These are phyloP conservation scores for Pteria penguin DNA, from an alignment of 2,888 invertebrate genomes.

Conservation along the genomic window DNA sequence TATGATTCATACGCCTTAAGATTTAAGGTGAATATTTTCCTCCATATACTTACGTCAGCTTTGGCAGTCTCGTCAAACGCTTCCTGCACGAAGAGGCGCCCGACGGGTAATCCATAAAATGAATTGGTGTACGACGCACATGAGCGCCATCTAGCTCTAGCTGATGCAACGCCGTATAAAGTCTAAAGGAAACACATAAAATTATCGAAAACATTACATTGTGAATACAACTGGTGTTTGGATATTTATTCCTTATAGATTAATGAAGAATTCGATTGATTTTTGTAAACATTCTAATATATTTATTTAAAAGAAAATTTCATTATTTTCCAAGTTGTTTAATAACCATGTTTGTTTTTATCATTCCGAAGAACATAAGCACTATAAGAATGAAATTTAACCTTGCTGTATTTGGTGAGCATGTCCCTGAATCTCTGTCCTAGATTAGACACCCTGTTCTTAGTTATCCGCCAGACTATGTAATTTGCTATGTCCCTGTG, in stretches of 20 bases:
- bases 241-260: too few relatives aligned
- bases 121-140: conserved; percentile 93
- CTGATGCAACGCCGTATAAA: conserved; percentile 75
- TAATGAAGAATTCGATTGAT: too few relatives aligned
- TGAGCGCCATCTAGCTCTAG: conserved; percentile 93
- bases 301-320: too few relatives aligned
- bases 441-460: conserved; percentile 90
- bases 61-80: conserved; percentile 93
- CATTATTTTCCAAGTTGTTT: too few relatives aligned
- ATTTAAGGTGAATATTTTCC: too few relatives aligned
- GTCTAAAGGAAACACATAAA: conserved; percentile 65
- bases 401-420: conserved; percentile 86
- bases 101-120: conserved; percentile 92
- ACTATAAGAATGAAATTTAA: too few relatives aligned
- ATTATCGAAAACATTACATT: too few relatives aligned
- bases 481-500: conserved; percentile 86
- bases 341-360: too few relatives aligned
- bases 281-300: too few relatives aligned
- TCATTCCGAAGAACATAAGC: too few relatives aligned
- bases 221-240: too few relatives aligned
- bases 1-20: too few relatives aligned
- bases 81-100: conserved; percentile 92
- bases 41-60: conserved; percentile 86
- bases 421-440: conserved; percentile 92
- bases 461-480: conserved; percentile 87